Conservation (phyloP, 2,797 vertebrate species). For the Aratinga solstitialis region DNA sequence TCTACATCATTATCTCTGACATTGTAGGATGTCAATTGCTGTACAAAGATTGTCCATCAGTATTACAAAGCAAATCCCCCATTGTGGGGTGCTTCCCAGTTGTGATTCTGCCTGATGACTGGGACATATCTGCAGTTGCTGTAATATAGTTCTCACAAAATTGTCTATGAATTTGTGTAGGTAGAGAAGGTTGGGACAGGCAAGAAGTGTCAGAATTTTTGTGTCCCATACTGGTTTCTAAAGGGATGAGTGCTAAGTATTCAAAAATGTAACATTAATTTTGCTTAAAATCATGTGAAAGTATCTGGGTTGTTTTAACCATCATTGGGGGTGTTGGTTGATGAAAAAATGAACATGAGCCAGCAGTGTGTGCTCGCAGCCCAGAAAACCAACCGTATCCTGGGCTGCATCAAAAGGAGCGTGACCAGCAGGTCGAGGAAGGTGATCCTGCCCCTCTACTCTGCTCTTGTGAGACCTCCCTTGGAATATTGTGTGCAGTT, state of each 20-base stretch:
- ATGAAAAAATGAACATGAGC: too few relatives aligned
- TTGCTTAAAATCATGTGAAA: neutral
- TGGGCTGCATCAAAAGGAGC: too few relatives aligned
- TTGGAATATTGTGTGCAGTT: too few relatives aligned
- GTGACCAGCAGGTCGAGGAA: too few relatives aligned
- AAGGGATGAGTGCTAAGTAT: neutral
- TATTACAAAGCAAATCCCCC: neutral
- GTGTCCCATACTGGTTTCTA: neutral
- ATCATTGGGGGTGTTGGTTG: neutral
- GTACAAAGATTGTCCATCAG: neutral
- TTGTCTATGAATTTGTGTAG: neutral
- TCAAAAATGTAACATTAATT: neutral
- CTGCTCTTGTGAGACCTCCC: too few relatives aligned
- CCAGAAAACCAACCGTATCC: too few relatives aligned
- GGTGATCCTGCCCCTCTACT: too few relatives aligned
- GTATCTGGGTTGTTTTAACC: neutral
- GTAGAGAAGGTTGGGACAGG: neutral
- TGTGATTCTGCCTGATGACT: neutral
- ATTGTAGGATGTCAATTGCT: neutral
- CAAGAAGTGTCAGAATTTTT: neutral
- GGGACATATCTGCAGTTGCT: neutral
- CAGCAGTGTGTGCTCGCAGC: too few relatives aligned
- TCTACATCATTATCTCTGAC: neutral
- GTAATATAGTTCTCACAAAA: neutral
- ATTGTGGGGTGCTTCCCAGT: fast-evolving